These are phyloP conservation scores for Sphaeridia pumilis DNA, from an alignment of 2,888 invertebrate species.

Conservation along the genomic window DNA sequence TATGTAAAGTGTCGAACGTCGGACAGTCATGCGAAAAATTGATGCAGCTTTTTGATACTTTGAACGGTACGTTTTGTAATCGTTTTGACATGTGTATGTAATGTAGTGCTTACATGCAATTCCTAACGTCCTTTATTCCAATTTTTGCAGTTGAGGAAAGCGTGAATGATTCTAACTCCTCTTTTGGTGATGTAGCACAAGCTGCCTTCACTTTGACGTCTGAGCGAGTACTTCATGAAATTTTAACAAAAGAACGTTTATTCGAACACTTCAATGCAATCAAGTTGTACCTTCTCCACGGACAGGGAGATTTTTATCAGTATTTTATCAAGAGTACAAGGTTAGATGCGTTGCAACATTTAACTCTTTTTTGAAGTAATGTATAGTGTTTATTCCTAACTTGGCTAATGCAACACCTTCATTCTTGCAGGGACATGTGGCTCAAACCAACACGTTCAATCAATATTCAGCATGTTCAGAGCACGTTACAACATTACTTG, in stretches of 20 bases:
- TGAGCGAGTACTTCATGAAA: conserved; percentile 13
- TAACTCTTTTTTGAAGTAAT: neutral
- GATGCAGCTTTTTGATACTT: conserved; percentile 6
- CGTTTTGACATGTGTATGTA: neutral
- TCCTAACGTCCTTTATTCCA: neutral
- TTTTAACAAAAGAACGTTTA: conserved; percentile 5
- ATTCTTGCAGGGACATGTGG: conserved; percentile 4
- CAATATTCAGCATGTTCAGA: conserved; percentile 10
- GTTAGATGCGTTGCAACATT: neutral
- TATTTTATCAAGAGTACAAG: conserved; percentile 4
- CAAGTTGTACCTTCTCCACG: conserved; percentile 12
- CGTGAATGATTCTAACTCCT: conserved; percentile 1
- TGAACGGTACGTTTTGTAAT: conserved; percentile 6
- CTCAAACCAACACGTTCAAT: conserved; percentile 4
- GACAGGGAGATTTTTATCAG: conserved; percentile 16
- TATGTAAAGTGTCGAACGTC: conserved; percentile 1
- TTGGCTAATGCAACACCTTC: neutral
- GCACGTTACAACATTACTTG: conserved; percentile 1
- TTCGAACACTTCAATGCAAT: conserved; percentile 11
- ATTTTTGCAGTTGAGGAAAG: conserved; percentile 10
- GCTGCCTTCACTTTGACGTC: conserved; percentile 13
- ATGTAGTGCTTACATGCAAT: too few species aligned
- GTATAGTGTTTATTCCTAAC: neutral
- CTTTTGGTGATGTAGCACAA: conserved; percentile 6
- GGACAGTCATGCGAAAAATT: conserved; percentile 2